Percentiles rank a stretch among this genome's conserved stretches.
phyloP scores from a whole-genome alignment of 1,140 invertebrate species.

The Probaryconus sp. region DNA sequence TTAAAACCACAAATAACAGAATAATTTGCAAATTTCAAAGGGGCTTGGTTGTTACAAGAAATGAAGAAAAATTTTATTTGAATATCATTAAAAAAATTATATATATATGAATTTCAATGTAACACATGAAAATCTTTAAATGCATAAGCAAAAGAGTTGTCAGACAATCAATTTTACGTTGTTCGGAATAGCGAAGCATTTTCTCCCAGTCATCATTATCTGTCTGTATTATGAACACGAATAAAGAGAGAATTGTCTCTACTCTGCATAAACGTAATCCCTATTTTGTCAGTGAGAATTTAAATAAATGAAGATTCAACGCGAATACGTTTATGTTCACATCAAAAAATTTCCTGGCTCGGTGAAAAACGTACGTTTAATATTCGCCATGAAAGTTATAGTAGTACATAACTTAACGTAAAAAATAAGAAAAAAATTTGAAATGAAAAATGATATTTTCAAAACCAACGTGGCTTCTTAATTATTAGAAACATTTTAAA shows the following conservation, averaged over 20 bases:
- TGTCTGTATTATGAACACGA: slow-evolving; percentile 43
- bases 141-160: too few relatives aligned
- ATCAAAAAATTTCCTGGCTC: slow-evolving; percentile 1
- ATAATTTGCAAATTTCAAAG: too few relatives aligned
- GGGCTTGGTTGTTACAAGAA: too few relatives aligned
- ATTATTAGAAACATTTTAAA: too few relatives aligned
- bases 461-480: slow-evolving; percentile 8
- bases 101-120: too few relatives aligned
- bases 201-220: slow-evolving; percentile 57
- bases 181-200: slow-evolving; percentile 4
- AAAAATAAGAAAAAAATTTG: neutral
- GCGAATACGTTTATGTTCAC: slow-evolving; percentile 26
- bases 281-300: slow-evolving; percentile 30
- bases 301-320: slow-evolving; percentile 44
- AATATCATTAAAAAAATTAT: too few relatives aligned
- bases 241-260: slow-evolving; percentile 43
- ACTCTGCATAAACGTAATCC: slow-evolving; percentile 45
- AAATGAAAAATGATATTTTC: slow-evolving; percentile 23
- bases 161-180: slow-evolving; percentile 47
- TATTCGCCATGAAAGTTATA: slow-evolving; percentile 11
- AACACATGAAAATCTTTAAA: slow-evolving; percentile 29
- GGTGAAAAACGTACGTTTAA: slow-evolving; percentile 26
- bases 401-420: slow-evolving; percentile 21
- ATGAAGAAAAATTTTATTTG: too few relatives aligned
- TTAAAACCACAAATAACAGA: too few relatives aligned